Evolutionary conservation across 2,113 vertebrate species (phyloP), one percentile per base, ranked within the genome.

Genomic region (Aepyceros melampus): DNA sequence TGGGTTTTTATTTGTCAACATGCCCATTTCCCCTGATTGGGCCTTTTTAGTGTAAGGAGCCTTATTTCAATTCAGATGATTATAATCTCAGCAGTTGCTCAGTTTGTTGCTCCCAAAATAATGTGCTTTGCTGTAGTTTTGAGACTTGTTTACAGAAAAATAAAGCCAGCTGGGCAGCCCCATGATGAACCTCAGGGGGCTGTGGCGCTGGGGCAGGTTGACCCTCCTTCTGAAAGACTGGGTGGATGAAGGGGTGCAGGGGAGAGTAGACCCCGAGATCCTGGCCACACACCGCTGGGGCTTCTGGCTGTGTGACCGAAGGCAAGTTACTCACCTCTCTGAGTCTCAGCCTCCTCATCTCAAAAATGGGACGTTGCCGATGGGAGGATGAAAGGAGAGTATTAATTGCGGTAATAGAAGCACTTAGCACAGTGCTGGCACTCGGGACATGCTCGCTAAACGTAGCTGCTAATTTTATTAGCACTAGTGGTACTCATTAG

Each of bases 111-210:
- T 97, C 89, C 64, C 60, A 14, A 95, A 97, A 88, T 91, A 87
- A 88, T 47, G 82, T 31, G 86, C 90, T 96, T 96, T 62, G 82
- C 95, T 95, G 97, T 97, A 79, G 62, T 97, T 98, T 94, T 81
- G 67, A 95, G 95, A 94, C 95, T 91, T 95, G 67, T 96, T 97
- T 97, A 93, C 31, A 53, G 88, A 95, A 94, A 95, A 93, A 94
- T 94, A 93, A 95, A 97, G 93, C 81, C 87, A 71, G 33, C 43
- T 60, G 29, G 33, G 58, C 53, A 62, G 36, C 29, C 29, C 47
- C 0, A 7, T 74, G 53, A 6, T 17, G 91, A 45, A 27, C 53
- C 81, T 49, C 40, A 40, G 49, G 78, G 87, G 91, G 49, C 55
- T n/a, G 51, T 53, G 91, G 87, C 2, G 7, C 47, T 0, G 1